Base-by-base conservation (phyloP, 1,140 invertebrate genomes). In the Akabosia matsudoensis region DNA sequence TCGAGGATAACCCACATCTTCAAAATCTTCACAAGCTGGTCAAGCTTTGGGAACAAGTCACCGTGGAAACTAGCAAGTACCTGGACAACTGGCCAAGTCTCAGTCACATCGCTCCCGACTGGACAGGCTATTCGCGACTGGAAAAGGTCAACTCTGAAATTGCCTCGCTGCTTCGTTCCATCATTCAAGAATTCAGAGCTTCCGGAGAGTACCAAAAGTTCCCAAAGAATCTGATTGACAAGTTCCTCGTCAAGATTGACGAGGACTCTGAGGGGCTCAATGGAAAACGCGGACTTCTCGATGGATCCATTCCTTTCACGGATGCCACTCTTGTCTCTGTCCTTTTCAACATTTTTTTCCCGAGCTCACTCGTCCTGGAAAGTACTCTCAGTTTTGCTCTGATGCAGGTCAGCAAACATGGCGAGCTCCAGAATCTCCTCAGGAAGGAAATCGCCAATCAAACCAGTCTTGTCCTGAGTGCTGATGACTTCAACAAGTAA, bases 261-360 rank as follows among this genome's bases (percentile, higher is more conserved):
- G 61, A 67, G 61, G 10, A 13, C 28, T 4, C 7, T 28, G 26
- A 67, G 10, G 24, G 14, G 30, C 1, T 67, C 61, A 31, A 31
- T 3, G 61, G 13, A n/a, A 67, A 67, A n/a, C 24, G 10, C 31
- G 14, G 24, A n/a, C n/a, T n/a, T n/a, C 54, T 61, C 28, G 22
- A 45, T 24, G 54, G 24, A 30, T 10, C 28, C 24, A 30, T 67
- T 10, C 24, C 61, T 7, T 67, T 67, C 31, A 30, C 61, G 28
- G 61, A 67, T 67, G 61, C 24, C 28, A 67, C 61, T 13, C 28
- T 67, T 24, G 31, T 67, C 61, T 28, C 61, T 13, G 61, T 67
- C 61, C 61, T 67, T 4, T 67, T 67, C 61, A 67, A 67, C 61
- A 31, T 67, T n/a, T 31, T 67, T 22, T 67, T 67, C 28, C 61